phyloP scores from a whole-genome alignment of 2,888 invertebrate species.

The Andrena trimmerana region DNA sequence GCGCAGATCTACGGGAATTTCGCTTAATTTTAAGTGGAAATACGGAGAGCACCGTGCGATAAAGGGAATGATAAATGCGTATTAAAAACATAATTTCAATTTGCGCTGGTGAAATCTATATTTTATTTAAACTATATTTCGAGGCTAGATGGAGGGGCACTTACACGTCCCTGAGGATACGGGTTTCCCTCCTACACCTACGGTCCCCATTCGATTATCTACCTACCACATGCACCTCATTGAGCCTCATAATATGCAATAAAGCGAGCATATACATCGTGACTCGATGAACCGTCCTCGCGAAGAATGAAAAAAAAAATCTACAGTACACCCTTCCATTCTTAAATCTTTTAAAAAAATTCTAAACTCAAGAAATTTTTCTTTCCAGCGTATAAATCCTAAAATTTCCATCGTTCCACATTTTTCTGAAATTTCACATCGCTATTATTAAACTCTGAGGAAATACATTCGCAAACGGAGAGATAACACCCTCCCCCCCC shows the following conservation, averaged over 20 bases:
- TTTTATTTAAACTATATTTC: conserved; percentile 59
- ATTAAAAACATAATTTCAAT: conserved; percentile 59
- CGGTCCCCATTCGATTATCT: conserved; percentile 60
- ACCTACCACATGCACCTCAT: conserved; percentile 57
- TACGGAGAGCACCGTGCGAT: conserved; percentile 3
- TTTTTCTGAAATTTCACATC: background rate
- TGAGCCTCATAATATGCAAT: conserved; percentile 60
- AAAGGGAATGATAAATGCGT: conserved; percentile 55
- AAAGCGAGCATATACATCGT: conserved; percentile 46
- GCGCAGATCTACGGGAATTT: conserved; percentile 22
- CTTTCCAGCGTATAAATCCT: background rate
- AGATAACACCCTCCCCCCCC: too few species aligned
- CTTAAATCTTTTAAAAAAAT: background rate
- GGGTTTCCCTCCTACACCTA: conserved; percentile 41
- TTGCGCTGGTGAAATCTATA: conserved; percentile 48
- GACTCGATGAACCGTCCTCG: conserved; percentile 13
- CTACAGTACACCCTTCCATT: background rate
- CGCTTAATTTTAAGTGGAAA: conserved; percentile 28
- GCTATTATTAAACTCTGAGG: background rate
- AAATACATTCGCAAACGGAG: background rate
- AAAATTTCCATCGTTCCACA: background rate
- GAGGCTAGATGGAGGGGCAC: conserved; percentile 53
- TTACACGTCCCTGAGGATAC: conserved; percentile 61
- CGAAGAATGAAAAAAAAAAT: conserved; percentile 11
- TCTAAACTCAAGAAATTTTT: background rate